A percentile compares a stretch with the other conserved stretches of the same genome.
phyloP scores from a whole-genome alignment of 2,888 invertebrate species.

The Lutraria lutraria region DNA sequence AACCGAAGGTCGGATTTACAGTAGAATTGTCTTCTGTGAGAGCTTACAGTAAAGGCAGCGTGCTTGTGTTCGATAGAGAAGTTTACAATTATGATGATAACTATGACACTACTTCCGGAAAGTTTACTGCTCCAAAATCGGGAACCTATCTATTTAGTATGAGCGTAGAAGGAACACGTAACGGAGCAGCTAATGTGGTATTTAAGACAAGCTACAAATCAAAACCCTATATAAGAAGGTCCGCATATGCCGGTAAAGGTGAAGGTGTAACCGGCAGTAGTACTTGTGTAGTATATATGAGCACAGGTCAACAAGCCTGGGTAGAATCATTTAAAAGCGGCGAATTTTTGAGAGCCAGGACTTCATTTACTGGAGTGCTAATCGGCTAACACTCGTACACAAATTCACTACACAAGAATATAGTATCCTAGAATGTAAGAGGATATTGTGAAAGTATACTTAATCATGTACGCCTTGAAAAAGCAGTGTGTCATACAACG shows the following conservation, averaged over 20 bases:
- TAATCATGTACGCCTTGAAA: too few relatives aligned
- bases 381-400: not conserved
- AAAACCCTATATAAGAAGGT: not conserved
- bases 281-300: not conserved
- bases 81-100: not conserved
- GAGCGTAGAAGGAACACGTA: not conserved
- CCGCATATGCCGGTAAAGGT: not conserved
- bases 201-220: not conserved
- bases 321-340: not conserved
- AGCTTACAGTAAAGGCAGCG: not conserved
- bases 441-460: too few relatives aligned
- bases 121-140: not conserved
- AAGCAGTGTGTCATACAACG: too few relatives aligned
- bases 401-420: too few relatives aligned
- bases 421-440: too few relatives aligned
- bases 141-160: not conserved
- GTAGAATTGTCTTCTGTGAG: not conserved
- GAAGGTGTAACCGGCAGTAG: not conserved
- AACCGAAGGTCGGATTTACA: not conserved
- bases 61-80: not conserved
- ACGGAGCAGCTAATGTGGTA: not conserved
- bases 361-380: not conserved
- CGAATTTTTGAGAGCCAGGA: not conserved
- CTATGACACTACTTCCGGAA: not conserved
- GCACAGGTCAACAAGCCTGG: not conserved